phyloP scores from a whole-genome alignment of 2,888 invertebrate genomes.

The Tryphoninae sp. region DNA sequence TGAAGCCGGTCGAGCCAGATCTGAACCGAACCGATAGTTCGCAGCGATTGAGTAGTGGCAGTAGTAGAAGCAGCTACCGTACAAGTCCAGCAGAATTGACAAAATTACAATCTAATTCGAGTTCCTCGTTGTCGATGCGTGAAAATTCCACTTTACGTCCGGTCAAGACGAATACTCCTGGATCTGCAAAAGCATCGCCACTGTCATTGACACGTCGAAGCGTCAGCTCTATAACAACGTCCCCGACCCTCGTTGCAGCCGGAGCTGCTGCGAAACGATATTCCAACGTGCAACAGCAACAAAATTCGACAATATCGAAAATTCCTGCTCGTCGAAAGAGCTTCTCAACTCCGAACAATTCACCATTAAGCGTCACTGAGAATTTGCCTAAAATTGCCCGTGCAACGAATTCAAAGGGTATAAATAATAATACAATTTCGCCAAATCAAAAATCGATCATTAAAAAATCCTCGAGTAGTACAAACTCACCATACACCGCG shows the following conservation, averaged over 20 bases:
- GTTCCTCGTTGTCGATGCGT: slow-evolving; percentile 32
- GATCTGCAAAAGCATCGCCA: slow-evolving; percentile 10
- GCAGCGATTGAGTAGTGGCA: slow-evolving; percentile 25
- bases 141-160: neutral
- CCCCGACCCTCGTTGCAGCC: slow-evolving; percentile 17
- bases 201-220: slow-evolving; percentile 47
- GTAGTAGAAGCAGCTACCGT: slow-evolving; percentile 25
- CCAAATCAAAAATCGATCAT: slow-evolving; percentile 4
- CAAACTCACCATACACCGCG: neutral
- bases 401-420: neutral
- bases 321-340: slow-evolving; percentile 51
- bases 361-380: slow-evolving; percentile 45
- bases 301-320: slow-evolving; percentile 22
- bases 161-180: neutral
- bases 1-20: slow-evolving; percentile 56
- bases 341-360: slow-evolving; percentile 31
- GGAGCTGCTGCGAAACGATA: neutral
- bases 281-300: neutral
- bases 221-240: slow-evolving; percentile 22
- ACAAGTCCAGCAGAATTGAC: slow-evolving; percentile 20
- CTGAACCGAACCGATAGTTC: slow-evolving; percentile 17
- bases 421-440: neutral
- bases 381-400: neutral
- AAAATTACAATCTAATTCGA: slow-evolving; percentile 36
- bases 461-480: slow-evolving; percentile 4